Evolutionary conservation across 2,888 invertebrate genomes (phyloP), one percentile per base, ranked within the genome.

Genomic region (Zhengitettix transpicula): DNA sequence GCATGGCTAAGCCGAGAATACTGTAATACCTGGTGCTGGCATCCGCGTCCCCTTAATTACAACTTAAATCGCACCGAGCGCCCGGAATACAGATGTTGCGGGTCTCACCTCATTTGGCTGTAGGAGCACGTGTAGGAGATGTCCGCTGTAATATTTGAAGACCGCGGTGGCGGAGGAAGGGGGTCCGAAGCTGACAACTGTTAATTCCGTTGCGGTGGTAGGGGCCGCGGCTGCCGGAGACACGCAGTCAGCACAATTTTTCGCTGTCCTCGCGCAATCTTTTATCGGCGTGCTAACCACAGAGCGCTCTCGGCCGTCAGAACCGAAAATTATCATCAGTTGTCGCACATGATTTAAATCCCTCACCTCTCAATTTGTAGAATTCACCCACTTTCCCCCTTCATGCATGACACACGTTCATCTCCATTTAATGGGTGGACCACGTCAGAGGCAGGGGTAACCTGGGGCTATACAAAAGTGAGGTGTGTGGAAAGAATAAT

Each of bases 211-310:
- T 55, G 53, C 53, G 53, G 28, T 28, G 28, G 28, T 28, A 28
- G 47, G 47, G 47, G 47, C 14, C 47, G 47, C 12, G 47, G 14
- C 14, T 12, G n/a, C 47, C 47, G 47, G 47, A 11, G 17, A 57
- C 40, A 28, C 40, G 14, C 42, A 14, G 60, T 60, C 60, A 57
- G 57, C 60, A 57, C 52, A 52, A 55, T 57, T 60, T 60, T 60
- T 60, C 60, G 60, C 60, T 56, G 56, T 44, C 58, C 5, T n/a
- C 14, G 42, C 58, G 53, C 10, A 42, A 58, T 58, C 52, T 28
- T 58, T 58, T 54, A 58, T 55, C 58, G 42, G 55, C n/a, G 47
- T 53, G 16, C 17, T 12, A 56, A 16, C 56, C 17, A 40, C 7
- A 12, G 40, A 47, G 14, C 47, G 47, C 47, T 12, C 14, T 47